Base-by-base conservation (phyloP, 2,888 invertebrate genomes). In the Mesodorylaimus sp. region DNA sequence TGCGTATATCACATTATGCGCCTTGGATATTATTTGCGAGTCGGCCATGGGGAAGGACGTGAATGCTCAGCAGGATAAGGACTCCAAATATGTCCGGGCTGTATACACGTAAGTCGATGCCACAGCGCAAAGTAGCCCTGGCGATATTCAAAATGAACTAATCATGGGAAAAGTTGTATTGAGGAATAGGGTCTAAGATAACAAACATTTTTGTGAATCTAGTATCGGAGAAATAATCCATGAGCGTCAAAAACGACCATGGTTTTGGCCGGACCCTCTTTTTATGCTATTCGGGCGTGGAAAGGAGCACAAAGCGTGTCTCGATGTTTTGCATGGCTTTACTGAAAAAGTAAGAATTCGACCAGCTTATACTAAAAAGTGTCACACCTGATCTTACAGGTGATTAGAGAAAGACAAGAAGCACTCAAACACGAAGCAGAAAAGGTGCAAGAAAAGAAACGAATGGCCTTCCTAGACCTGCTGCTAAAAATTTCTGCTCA, bases 401-500 rank as follows among this genome's bases (percentile, higher is more conserved):
- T 41, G n/a, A 5, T 63, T 23, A 48, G 50, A 5, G 61, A 63
- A 38, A 53, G 62, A 24, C 53, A 54, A 26, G 50, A 48, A 27
- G 53, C 54, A 13, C 43, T 58, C 27, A 41, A 21, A 41, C 21
- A 21, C 7, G 19, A 21, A 41, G 42, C 5, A n/a, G 36, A 16
- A 16, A 36, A 36, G 19, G 26, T 5, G 13, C 26, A 57, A 16
- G 44, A 41, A 64, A 83, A 84, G 72, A 80, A 81, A 65, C 76
- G 85, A 45, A 71, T 83, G 57, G 85, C 88, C 0, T 83, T 89
- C 70, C 75, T 89, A 55, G 89, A 89, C 68, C 73, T 88, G 53
- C 76, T 89, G 74, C 76, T 89, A 41, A 83, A 85, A 68, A 79
- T 83, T 43, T 79, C 82, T 63, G 59, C 69, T 2, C 62, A 77